Percentiles rank a stretch among this genome's conserved stretches.
Conservation (phyloP, 2,888 invertebrate species). For the Arge pagana region DNA sequence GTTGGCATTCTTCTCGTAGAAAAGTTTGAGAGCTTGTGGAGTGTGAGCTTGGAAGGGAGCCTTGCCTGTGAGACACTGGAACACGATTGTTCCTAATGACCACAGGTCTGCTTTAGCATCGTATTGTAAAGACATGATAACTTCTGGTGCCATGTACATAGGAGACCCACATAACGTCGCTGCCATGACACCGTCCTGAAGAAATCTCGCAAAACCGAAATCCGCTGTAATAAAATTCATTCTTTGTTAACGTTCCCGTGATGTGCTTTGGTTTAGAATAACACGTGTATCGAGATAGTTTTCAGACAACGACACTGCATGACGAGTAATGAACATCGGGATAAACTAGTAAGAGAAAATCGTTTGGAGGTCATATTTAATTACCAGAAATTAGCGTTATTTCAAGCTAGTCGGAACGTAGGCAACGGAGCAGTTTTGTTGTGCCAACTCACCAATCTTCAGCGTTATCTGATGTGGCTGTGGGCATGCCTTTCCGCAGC, state of each 20-base stretch:
- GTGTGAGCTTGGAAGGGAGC: slow-evolving; percentile 98
- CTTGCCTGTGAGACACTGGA: slow-evolving; percentile 97
- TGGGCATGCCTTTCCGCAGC: slow-evolving; percentile 68
- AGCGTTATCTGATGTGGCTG: slow-evolving; percentile 85
- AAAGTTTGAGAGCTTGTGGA: slow-evolving; percentile 94
- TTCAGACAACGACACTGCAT: no score
- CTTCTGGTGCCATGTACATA: slow-evolving; percentile 99
- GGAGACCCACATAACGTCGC: slow-evolving; percentile 99
- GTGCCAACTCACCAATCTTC: slow-evolving; percentile 79
- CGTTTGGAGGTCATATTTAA: no score
- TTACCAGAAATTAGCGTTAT: no score
- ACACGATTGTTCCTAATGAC: slow-evolving; percentile 98
- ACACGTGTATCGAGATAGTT: background rate
- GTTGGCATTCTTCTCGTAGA: slow-evolving; percentile 94
- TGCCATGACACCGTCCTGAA: slow-evolving; percentile 99
- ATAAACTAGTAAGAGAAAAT: no score
- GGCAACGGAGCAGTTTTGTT: no score
- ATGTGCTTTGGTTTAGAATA: no score
- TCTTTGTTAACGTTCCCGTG: no score
- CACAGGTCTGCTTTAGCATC: slow-evolving; percentile 99
- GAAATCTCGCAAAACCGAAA: slow-evolving; percentile 98
- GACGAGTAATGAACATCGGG: no score
- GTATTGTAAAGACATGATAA: slow-evolving; percentile 98
- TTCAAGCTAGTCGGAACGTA: no score
- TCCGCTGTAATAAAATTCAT: slow-evolving; percentile 72